Conservation (phyloP, 2,888 invertebrate species). For the Mythimna loreyi region DNA sequence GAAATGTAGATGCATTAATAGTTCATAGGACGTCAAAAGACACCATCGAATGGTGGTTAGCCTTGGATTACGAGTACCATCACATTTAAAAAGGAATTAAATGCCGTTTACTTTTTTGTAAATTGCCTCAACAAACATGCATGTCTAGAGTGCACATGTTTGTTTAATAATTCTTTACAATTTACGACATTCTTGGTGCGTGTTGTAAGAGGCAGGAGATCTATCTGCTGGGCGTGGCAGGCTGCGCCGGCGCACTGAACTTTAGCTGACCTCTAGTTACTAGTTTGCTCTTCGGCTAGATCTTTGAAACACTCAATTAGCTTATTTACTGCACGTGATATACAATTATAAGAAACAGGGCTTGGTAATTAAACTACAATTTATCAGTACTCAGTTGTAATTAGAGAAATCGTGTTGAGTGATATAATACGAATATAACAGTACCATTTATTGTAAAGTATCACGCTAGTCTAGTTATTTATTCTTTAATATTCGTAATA, state of each 20-base stretch:
- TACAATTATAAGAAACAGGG: conserved; percentile 35
- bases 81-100: conserved; percentile 11
- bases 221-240: conserved; percentile 63
- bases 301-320: conserved; percentile 65
- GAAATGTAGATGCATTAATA: neutral
- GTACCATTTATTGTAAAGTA: conserved; percentile 8
- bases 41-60: neutral
- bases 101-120: conserved; percentile 17
- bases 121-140: conserved; percentile 29
- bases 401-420: conserved; percentile 7
- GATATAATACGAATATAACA: conserved; percentile 4
- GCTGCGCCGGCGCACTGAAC: conserved; percentile 73
- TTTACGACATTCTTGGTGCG: conserved; percentile 63
- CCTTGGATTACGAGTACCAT: conserved; percentile 34
- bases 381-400: conserved; percentile 22
- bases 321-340: conserved; percentile 58
- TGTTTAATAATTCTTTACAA: conserved; percentile 61
- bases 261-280: conserved; percentile 77
- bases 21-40: conserved; percentile 10
- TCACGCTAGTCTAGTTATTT: neutral
- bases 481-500: neutral
- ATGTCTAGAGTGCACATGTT: conserved; percentile 25
- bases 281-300: conserved; percentile 63
- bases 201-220: conserved; percentile 70
- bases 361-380: conserved; percentile 30